Evolutionary conservation across 92 coral and sea anemone species (phyloP).

Genomic region (Heteractis magnifica): DNA sequence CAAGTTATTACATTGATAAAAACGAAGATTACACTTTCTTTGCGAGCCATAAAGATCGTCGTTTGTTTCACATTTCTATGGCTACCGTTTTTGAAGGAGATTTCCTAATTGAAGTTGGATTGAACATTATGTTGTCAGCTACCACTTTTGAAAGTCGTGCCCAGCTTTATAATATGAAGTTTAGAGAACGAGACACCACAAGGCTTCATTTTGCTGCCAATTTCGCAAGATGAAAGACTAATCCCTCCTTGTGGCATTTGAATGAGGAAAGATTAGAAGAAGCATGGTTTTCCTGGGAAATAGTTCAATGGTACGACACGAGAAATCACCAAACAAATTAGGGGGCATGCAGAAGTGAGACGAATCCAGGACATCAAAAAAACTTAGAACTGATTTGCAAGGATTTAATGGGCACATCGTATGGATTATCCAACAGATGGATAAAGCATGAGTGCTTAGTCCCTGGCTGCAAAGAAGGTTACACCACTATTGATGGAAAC

Average conservation of each 20-base stretch:
- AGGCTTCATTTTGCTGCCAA: neutral
- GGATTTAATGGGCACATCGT: neutral
- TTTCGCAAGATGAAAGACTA: too few species aligned
- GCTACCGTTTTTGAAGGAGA: constrained; percentile 1
- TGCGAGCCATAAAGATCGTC: constrained; percentile 1
- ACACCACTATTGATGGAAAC: constrained; percentile 12
- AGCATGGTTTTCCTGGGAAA: neutral
- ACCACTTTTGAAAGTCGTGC: constrained; percentile 8
- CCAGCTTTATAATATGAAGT: neutral
- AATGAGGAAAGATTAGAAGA: constrained; percentile 6
- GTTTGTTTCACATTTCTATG: constrained; percentile 1
- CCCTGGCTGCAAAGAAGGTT: constrained; percentile 8
- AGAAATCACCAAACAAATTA: neutral
- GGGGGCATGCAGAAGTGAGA: neutral
- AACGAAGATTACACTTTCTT: neutral
- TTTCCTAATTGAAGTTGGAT: constrained; percentile 1
- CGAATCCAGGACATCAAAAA: neutral
- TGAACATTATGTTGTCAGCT: neutral
- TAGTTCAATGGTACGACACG: constrained; percentile 5
- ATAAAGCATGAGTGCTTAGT: constrained; percentile 15
- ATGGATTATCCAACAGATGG: constrained; percentile 1
- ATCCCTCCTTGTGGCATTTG: constrained; percentile 1
- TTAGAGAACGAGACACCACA: neutral
- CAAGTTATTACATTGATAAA: constrained; percentile 13
- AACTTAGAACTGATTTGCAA: constrained; percentile 4